Base-by-base conservation (phyloP, 2,113 vertebrate genomes). In the Ceuthmochares aereus region DNA sequence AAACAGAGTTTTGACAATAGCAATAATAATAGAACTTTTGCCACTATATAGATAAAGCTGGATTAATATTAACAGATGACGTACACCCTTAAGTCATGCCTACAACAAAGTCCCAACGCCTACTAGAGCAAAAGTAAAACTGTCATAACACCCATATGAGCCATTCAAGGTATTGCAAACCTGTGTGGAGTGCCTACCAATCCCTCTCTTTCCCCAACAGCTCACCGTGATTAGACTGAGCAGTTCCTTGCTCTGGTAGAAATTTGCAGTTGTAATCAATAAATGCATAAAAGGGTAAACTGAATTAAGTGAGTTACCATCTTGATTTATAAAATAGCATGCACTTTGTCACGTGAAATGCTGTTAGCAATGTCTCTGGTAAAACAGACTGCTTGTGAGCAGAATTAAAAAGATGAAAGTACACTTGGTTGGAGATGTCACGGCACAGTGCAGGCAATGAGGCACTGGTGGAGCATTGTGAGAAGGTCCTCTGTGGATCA, bases 391-490 rank as follows among this genome's bases (percentile, higher is more conserved):
- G 72, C 56, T 49, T 54, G 81, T 0, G 34, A 86, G 90, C 21
- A 30, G 91, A 74, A 90, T 80, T n/a, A 67, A 2, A 7, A 93
- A 94, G 90, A 93, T 81, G 92, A 95, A 96, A 93, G 75, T 40
- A 3, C 27, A 1, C 9, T 14, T 2, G 17, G 74, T 62, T 6
- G 43, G 95, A 93, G 94, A 42, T 67, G 87, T 85, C 74, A 26
- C 4, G 4, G 87, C 49, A 3, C 63, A 2, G 60, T 0, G 2
- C 0, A 15, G 68, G 72, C 45, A 29, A 10, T 0, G 55, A 51
- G 80, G 83, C 62, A 4, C 40, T 3, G 18, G 22, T 11, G 42
- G 85, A 43, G 32, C 60, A 12, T 10, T 1, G 72, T 0, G 6
- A 85, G 52, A 75, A 87, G 75, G 49, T 36, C 40, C 91, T 58